Evolutionary conservation across 2,113 vertebrate species (phyloP), one percentile per base, ranked within the genome.

Genomic region (Campylomormyrus numenius): DNA sequence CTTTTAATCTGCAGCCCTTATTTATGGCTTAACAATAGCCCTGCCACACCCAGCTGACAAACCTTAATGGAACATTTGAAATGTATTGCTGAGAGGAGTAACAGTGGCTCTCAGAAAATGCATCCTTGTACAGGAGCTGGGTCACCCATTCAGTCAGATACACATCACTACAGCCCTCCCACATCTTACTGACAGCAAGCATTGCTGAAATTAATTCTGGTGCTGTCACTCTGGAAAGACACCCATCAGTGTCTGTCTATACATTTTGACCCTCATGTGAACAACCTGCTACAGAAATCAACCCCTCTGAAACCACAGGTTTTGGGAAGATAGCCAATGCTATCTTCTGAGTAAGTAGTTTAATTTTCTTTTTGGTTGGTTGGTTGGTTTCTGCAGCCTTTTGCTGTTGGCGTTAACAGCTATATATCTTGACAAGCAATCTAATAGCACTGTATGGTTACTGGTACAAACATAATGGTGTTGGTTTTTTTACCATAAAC

Each of bases 1-100:
- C 70, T 93, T 90, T 92, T 92, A 88, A 88, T 92, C 90, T 90
- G 45, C n/a, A 31, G 66, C 80, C 66, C 85, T 91, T 91, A 70
- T 80, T 87, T 85, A 93, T 90, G 91, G 89, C 92, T 90, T 92
- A 46, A 83, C 90, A 62, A 39, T 90, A 90, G 90, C 90, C 89
- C 35, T 89, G 93, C 92, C 92, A 92, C 91, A 92, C 91, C 90
- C 91, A 92, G 92, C 42, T 88, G 90, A 52, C 90, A 87, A 90
- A 92, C 88, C 48, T 31, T 91, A 90, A 91, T 95, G 95, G 90
- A 85, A 85, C 45, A 48, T 85, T 48, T 24, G 19, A 85, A 19
- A 85, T 45, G 17, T 39, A 84, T 85, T 90, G 87, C 91, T 88
- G 88, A 88, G 91, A 66, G 88, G 83, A 31, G 86, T 84, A 90